Base-by-base conservation (phyloP, 2,888 invertebrate species). In the Micropterix aruncella region DNA sequence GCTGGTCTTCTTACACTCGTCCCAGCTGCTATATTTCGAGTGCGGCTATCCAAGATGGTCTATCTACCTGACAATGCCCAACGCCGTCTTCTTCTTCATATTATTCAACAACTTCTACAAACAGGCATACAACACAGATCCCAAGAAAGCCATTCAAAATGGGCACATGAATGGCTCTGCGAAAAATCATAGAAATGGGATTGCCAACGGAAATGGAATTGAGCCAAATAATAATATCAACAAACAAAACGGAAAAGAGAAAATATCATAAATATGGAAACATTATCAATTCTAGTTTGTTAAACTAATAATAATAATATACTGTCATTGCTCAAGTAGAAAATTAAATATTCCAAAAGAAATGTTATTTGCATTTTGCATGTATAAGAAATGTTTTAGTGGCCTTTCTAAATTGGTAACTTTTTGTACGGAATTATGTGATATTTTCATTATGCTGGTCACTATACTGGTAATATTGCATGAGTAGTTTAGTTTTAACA, bases 61-160 rank as follows among this genome's bases (percentile, higher is more conserved):
- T 5, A 76, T 87, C 38, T 74, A 79, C 57, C 83, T 93, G 63
- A 92, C 91, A 42, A 75, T 91, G 16, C 83, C 88, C 7, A 94
- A 95, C 65, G 89, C 89, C 7, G 77, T 92, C 43, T 87, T 95
- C 74, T 95, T 95, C 73, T 89, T 92, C 63, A 80, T 88, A 59
- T 76, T 95, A 49, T 95, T 95, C 70, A 80, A 82, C 48, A 86
- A 93, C 57, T 95, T 94, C 71, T 95, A 94, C 65, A 81, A 82
- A 54, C 80, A 84, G 56, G 79, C 85, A 0, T 89, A 88, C 60
- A 66, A 66, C 1, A 60, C 65, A 2, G 58, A 50, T 2, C 57
- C 61, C 5, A 62, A 59, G 47, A 61, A 60, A 38, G 51, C 46
- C 44, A 47, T 41, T 19, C 48, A 51, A 4, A 62, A 62, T 15